These are phyloP conservation scores for Agraylea sexmaculata DNA, from an alignment of 1,140 invertebrate species.

Conservation along the genomic window DNA sequence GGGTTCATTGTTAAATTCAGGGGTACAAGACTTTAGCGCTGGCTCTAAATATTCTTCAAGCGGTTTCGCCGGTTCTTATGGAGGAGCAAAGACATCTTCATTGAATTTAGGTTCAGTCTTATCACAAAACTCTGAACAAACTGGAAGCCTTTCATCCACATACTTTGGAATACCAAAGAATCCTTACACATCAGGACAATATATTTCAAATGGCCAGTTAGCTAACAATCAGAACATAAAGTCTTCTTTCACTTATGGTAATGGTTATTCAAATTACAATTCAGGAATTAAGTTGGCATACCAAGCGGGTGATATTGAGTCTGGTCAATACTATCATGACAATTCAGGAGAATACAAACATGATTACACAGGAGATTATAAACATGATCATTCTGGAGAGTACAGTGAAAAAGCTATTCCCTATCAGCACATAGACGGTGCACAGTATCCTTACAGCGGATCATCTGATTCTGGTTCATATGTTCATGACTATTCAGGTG, in stretches of 20 bases:
- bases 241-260: background rate
- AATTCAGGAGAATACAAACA: constrained; percentile 28
- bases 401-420: constrained; percentile 12
- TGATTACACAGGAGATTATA: constrained; percentile 22
- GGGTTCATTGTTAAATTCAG: too few species aligned
- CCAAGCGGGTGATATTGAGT: constrained; percentile 28
- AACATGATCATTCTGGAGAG: constrained; percentile 18
- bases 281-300: background rate
- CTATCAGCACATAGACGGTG: constrained; percentile 13
- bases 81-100: background rate
- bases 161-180: constrained; percentile 2
- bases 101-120: too few species aligned
- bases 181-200: too few species aligned
- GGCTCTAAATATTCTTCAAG: too few species aligned
- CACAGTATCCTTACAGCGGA: constrained; percentile 5
- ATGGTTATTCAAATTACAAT: constrained; percentile 8
- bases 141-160: background rate
- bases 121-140: background rate
- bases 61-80: background rate
- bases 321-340: constrained; percentile 29
- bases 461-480: constrained; percentile 4
- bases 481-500: constrained; percentile 4
- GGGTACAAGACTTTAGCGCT: too few species aligned
- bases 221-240: too few species aligned
- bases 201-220: background rate